Percentiles rank a stretch among this genome's conserved stretches.
Evolutionary conservation across 2,797 vertebrate genomes (phyloP).

Genomic region (Hylomyscus alleni): DNA sequence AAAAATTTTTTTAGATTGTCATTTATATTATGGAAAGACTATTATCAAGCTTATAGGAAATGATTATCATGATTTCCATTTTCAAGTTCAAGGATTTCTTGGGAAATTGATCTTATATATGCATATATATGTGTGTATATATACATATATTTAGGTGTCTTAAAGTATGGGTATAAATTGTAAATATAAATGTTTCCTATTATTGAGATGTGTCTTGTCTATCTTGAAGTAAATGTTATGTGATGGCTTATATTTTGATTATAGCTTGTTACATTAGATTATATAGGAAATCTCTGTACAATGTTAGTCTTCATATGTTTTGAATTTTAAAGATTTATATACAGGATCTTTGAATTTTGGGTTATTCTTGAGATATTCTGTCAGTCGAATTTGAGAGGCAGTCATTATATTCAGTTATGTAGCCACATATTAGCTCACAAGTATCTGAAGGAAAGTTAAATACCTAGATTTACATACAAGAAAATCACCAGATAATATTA

Average conservation of each 20-base stretch:
- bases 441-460: background rate
- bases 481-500: background rate
- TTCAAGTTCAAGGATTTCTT: background rate
- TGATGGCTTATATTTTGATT: background rate
- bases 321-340: background rate
- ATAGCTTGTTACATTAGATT: background rate
- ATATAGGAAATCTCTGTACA: background rate
- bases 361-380: background rate
- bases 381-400: background rate
- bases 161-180: background rate
- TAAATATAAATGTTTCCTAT: background rate
- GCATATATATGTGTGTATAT: background rate
- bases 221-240: background rate
- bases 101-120: background rate
- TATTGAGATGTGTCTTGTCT: background rate
- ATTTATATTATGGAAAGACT: background rate
- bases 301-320: background rate
- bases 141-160: background rate
- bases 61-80: background rate
- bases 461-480: background rate
- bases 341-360: background rate
- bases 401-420: background rate
- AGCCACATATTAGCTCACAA: background rate
- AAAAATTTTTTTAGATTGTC: background rate
- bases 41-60: background rate